A percentile compares a stretch with the other conserved stretches of the same genome.
These are phyloP conservation scores for Drosophila micromelanica DNA, from an alignment of 1,140 invertebrate genomes.

Conservation along the genomic window DNA sequence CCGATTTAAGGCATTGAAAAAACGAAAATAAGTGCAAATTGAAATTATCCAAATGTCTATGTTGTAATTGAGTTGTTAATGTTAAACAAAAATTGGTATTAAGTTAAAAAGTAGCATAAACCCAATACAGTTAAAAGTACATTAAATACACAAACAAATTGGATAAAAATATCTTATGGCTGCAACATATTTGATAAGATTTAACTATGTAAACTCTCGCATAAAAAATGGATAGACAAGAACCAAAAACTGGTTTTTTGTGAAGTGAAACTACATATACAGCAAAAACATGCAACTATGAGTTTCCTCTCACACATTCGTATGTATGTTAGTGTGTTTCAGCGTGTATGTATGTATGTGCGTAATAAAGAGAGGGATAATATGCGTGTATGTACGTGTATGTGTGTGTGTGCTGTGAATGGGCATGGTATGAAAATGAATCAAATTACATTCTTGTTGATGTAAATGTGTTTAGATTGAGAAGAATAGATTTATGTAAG, in stretches of 20 bases:
- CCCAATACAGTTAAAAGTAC: constrained; percentile 45
- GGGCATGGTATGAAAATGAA: constrained; percentile 39
- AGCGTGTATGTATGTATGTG: constrained; percentile 26
- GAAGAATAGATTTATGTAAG: constrained; percentile 28
- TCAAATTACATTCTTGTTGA: background rate
- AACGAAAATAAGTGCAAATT: background rate
- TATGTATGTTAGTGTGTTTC: constrained; percentile 27
- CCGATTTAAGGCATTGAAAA: constrained; percentile 53
- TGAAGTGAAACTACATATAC: constrained; percentile 8
- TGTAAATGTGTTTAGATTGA: background rate
- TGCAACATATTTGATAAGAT: constrained; percentile 27
- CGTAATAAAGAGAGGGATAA: background rate
- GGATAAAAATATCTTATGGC: constrained; percentile 28
- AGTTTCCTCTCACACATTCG: constrained; percentile 7
- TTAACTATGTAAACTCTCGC: constrained; percentile 23
- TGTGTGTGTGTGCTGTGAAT: constrained; percentile 22
- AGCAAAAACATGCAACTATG: constrained; percentile 1
- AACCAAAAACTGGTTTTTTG: constrained; percentile 8
- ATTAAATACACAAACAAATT: constrained; percentile 41
- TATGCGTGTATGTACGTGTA: constrained; percentile 14
- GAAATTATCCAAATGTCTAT: constrained; percentile 36
- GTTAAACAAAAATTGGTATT: constrained; percentile 56
- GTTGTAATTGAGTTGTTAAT: constrained; percentile 26
- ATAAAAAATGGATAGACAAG: constrained; percentile 11
- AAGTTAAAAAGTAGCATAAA: constrained; percentile 28